These are phyloP conservation scores for Drymodes brunneopygia DNA, from an alignment of 2,113 vertebrate genomes.

Conservation along the genomic window DNA sequence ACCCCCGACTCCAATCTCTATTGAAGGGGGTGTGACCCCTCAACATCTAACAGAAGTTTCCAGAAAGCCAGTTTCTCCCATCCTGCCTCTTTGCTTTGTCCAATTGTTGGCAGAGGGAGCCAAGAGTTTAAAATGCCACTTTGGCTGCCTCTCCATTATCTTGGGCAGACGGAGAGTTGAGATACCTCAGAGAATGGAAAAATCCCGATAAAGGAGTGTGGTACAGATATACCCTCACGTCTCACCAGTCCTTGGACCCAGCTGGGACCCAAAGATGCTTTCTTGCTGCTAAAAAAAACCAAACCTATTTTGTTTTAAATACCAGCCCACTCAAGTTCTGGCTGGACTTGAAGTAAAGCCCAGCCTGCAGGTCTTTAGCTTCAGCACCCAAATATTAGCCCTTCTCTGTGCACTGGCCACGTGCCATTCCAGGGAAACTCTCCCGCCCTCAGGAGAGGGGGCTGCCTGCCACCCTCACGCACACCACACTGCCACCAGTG, in stretches of 20 bases:
- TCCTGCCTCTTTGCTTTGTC: conserved; percentile 58
- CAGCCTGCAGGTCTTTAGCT: neutral
- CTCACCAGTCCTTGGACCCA: neutral
- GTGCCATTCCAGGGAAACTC: neutral
- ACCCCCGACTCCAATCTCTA: conserved; percentile 51
- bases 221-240: neutral
- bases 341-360: neutral
- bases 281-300: neutral
- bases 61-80: conserved; percentile 54
- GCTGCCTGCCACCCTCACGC: neutral
- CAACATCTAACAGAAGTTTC: conserved; percentile 23
- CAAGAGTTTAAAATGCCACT: conserved; percentile 51
- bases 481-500: rapidly evolving
- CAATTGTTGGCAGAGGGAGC: conserved; percentile 43
- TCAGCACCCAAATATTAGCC: neutral
- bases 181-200: conserved; percentile 37
- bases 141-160: conserved; percentile 45
- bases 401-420: neutral
- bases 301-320: neutral
- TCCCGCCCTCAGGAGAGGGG: neutral
- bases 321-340: neutral
- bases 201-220: neutral
- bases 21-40: conserved; percentile 49
- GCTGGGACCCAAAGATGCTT: neutral
- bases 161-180: conserved; percentile 29